A percentile compares a stretch with the other conserved stretches of the same genome.
phyloP scores from a whole-genome alignment of 2,888 invertebrate species.

The Camptogramma bilineatum region DNA sequence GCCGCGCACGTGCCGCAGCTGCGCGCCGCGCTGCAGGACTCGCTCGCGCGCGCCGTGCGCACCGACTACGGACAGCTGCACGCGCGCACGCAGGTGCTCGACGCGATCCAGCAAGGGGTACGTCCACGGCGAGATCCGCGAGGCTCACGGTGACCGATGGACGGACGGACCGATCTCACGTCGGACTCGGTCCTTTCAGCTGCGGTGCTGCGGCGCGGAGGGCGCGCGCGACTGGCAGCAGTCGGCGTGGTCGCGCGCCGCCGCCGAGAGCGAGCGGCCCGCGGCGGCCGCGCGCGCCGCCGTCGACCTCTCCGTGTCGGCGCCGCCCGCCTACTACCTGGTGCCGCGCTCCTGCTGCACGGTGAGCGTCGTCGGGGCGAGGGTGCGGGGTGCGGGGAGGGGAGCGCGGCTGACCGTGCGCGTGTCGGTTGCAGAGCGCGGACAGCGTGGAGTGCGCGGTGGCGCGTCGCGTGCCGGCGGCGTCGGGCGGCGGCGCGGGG shows the following conservation, averaged over 20 bases:
- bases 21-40: constrained; percentile 60
- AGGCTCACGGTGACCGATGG: background rate
- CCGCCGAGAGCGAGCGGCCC: constrained; percentile 52
- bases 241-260: constrained; percentile 87
- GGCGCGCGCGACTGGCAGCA: constrained; percentile 96
- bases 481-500: constrained; percentile 44
- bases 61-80: constrained; percentile 67
- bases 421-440: constrained; percentile 48
- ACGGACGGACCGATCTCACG: background rate
- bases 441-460: constrained; percentile 44
- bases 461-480: constrained; percentile 61
- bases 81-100: constrained; percentile 67
- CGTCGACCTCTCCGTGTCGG: constrained; percentile 71
- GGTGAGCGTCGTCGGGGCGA: constrained; percentile 28
- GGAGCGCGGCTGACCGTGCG: constrained; percentile 52
- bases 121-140: constrained; percentile 14
- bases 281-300: constrained; percentile 33
- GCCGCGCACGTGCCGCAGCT: constrained; percentile 71
- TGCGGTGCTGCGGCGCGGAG: constrained; percentile 97
- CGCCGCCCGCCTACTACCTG: constrained; percentile 63
- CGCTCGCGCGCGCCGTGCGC: constrained; percentile 60
- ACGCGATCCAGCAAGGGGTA: constrained; percentile 72
- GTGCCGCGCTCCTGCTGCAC: constrained; percentile 73
- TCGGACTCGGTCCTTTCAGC: constrained; percentile 70
- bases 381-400: constrained; percentile 40